A percentile compares a stretch with the other conserved stretches of the same genome.
Evolutionary conservation across 1,140 invertebrate genomes (phyloP).

Genomic region (Euwallacea fornicatus): DNA sequence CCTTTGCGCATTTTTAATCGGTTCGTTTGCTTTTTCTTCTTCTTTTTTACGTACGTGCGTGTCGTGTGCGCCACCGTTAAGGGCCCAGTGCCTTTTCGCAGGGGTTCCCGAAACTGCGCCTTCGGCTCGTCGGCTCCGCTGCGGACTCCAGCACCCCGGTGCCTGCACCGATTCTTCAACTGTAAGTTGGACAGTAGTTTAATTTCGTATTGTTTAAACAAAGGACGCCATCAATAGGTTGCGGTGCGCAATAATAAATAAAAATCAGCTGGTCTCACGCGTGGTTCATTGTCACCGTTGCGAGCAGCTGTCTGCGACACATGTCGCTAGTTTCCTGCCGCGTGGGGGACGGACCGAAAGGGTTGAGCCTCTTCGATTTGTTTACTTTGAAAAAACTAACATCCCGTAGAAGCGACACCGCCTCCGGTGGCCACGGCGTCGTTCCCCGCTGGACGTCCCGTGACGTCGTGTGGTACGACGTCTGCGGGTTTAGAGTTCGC

Average conservation of each 20-base stretch:
- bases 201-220: neutral
- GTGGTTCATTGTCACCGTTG: constrained; percentile 20
- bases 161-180: constrained; percentile 8
- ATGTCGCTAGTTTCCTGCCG: too few relatives aligned
- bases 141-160: neutral
- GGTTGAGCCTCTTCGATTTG: too few relatives aligned
- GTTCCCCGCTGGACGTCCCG: too few relatives aligned
- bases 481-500: too few relatives aligned
- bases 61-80: constrained; percentile 1
- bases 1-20: constrained; percentile 23
- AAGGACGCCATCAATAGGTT: neutral
- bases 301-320: constrained; percentile 1
- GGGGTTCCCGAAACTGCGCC: constrained; percentile 3
- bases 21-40: too few relatives aligned
- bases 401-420: too few relatives aligned
- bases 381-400: too few relatives aligned
- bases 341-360: too few relatives aligned
- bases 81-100: neutral
- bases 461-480: too few relatives aligned
- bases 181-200: constrained; percentile 3
- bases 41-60: too few relatives aligned
- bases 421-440: too few relatives aligned
- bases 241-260: constrained; percentile 28
- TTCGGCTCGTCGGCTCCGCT: neutral
- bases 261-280: constrained; percentile 27